Evolutionary conservation across 2,797 vertebrate species (phyloP).

Genomic region (Phrynocephalus forsythii): DNA sequence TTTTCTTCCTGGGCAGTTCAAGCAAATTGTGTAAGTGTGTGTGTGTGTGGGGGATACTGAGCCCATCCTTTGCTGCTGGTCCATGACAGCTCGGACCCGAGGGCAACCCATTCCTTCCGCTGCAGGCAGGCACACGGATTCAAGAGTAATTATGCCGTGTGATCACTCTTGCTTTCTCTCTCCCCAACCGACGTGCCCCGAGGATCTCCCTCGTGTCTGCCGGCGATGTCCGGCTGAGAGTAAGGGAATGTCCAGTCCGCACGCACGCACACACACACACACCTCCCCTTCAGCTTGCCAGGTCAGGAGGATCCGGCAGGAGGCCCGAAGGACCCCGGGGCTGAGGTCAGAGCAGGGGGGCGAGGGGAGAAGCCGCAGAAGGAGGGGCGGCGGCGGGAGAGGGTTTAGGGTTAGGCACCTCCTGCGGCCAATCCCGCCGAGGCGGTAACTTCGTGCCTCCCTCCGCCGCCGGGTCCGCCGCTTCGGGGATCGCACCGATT

Average conservation of each 20-base stretch:
- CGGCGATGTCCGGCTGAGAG: no score
- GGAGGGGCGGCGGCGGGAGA: neutral
- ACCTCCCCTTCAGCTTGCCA: neutral
- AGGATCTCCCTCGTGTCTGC: neutral
- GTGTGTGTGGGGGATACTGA: no score
- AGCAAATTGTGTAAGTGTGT: no score
- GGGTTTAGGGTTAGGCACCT: neutral
- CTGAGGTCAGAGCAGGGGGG: neutral
- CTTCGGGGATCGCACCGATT: neutral
- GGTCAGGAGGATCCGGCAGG: neutral
- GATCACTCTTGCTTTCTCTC: neutral
- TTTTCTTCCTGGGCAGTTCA: no score
- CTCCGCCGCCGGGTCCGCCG: conserved; percentile 3
- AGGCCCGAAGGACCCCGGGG: neutral
- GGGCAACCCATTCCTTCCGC: no score
- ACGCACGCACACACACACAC: no score
- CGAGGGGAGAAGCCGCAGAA: neutral
- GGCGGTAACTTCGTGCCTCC: conserved; percentile 9
- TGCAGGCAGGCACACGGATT: no score
- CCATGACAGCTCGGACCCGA: no score
- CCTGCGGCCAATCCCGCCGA: neutral
- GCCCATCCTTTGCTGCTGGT: no score
- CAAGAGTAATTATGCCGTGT: neutral
- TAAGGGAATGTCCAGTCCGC: neutral
- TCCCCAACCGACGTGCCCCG: neutral